These are phyloP conservation scores for Plumapathes pennacea DNA, from an alignment of 92 coral and sea anemone species.

Conservation along the genomic window DNA sequence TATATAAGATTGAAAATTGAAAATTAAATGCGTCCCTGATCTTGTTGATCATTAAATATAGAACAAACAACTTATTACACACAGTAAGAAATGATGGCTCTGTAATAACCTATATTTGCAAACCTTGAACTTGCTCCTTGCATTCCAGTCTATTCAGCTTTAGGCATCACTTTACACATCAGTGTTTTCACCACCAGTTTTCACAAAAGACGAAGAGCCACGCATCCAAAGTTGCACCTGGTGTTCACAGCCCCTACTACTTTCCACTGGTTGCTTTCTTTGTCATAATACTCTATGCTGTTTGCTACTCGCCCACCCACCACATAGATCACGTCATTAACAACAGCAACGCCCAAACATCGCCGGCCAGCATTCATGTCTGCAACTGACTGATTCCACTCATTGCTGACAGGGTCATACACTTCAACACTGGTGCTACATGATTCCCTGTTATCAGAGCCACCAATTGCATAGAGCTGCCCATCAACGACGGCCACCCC, in stretches of 20 bases:
- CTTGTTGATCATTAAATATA: no score
- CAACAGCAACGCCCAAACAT: conserved; percentile 98
- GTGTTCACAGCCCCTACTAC: conserved; percentile 97
- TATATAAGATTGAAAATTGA: no score
- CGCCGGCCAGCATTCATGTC: conserved; percentile 97
- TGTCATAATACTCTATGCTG: conserved; percentile 94
- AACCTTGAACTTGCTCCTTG: no score
- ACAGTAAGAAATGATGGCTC: no score
- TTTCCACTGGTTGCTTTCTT: conserved; percentile 82
- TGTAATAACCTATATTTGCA: no score
- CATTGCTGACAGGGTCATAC: conserved; percentile 65
- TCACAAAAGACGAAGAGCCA: conserved; percentile 80
- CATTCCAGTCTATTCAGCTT: no score
- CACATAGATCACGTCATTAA: conserved; percentile 93
- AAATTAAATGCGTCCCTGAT: no score
- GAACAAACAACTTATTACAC: no score
- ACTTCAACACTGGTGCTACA: conserved; percentile 93
- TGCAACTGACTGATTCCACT: conserved; percentile 90
- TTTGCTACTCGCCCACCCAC: conserved; percentile 98
- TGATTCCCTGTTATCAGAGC: conserved; percentile 89
- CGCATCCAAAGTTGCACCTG: conserved; percentile 98
- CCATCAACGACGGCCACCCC: conserved; percentile 95
- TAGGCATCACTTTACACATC: no score
- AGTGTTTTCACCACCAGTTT: no score
- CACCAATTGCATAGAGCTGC: conserved; percentile 92